Percentiles rank a stretch among this genome's conserved stretches.
Conservation (phyloP, 2,113 vertebrate species). For the Onychostruthus taczanowskii region DNA sequence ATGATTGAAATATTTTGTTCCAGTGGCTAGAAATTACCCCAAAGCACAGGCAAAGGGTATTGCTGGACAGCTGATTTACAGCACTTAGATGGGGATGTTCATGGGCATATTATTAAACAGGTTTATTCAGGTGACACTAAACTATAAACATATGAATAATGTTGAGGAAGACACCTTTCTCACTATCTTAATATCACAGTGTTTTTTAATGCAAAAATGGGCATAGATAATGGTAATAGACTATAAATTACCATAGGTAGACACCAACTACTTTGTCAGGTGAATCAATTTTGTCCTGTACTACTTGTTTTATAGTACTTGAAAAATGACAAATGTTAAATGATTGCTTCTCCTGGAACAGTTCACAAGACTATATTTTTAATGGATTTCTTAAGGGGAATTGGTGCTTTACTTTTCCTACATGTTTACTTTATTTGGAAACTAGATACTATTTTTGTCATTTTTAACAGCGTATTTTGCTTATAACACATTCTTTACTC, state of each 20-base stretch:
- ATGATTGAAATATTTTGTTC: neutral
- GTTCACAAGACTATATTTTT: neutral
- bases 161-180: neutral
- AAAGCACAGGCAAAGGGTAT: neutral
- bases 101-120: neutral
- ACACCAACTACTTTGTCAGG: neutral
- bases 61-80: neutral
- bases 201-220: neutral
- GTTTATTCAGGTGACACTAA: neutral
- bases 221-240: neutral
- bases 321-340: neutral
- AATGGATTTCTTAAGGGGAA: neutral
- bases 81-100: neutral
- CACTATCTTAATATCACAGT: neutral
- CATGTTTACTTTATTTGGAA: neutral
- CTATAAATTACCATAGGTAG: neutral
- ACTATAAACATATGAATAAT: neutral
- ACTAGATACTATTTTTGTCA: neutral
- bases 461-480: neutral
- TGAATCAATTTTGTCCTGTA: neutral
- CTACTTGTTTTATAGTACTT: neutral
- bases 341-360: neutral
- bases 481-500: constrained; percentile 31
- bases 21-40: neutral
- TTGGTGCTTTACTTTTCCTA: neutral